Base-by-base conservation (phyloP, 2,888 invertebrate species). In the Hipparchia sbordonii region DNA sequence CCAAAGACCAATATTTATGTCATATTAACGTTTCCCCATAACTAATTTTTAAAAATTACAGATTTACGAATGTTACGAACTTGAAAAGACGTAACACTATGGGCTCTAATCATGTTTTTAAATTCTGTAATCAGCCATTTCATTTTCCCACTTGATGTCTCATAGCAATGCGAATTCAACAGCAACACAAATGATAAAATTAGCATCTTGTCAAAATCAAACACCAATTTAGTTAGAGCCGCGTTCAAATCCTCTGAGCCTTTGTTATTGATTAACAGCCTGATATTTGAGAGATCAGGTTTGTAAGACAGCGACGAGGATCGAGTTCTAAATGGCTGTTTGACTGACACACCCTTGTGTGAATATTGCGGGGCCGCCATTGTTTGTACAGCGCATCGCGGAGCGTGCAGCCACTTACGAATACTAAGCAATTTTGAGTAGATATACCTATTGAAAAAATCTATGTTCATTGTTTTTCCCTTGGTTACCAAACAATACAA, bases 311-410 rank as follows among this genome's bases (percentile, higher is more conserved):
- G 85, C 82, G 85, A 87, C 87, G 89, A 86, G 87, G 88, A 87
- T 87, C 87, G 87, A 88, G 72, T 87, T 90, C 87, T 87, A 83
- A 85, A 84, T 87, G 86, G 87, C 82, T 82, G 86, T 85, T 87
- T 90, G 91, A 91, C 86, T 91, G 91, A 91, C 91, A 90, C 88
- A 89, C 90, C 91, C 91, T 87, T 83, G 87, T 86, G 88, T 83
- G 85, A 84, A 85, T 74, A 65, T 70, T 72, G 67, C 70, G 72
- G 66, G 51, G 83, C 85, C 83, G 84, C 83, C 87, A 84, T 86
- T 87, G 86, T 86, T 88, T 87, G 83, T 82, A 82, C 82, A 83
- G 85, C 84, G 86, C 85, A 86, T 82, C 85, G 84, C 81, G 85
- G 84, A 80, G 82, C 79, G 82, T 79, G 78, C 79, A 78, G 79